Conservation (phyloP, 2,888 invertebrate genomes). For the Tinea pellionella region DNA sequence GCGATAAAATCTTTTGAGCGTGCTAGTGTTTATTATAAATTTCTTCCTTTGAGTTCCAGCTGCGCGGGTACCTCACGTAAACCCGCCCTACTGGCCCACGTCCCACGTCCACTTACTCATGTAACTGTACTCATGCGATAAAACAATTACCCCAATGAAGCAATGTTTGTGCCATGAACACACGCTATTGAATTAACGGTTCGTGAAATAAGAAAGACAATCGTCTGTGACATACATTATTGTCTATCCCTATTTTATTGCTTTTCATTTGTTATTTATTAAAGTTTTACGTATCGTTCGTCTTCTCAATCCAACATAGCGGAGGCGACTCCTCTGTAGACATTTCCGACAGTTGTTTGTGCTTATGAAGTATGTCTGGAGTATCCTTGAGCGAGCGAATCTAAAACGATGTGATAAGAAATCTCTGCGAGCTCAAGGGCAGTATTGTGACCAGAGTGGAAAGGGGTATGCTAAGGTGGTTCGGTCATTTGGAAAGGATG, state of each 20-base stretch:
- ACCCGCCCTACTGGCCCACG: background rate
- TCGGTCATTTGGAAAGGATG: too few species aligned
- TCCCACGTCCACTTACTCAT: conserved; percentile 27
- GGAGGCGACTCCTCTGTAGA: too few species aligned
- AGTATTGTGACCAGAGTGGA: too few species aligned
- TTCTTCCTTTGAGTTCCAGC: conserved; percentile 47
- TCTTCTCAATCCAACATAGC: too few species aligned
- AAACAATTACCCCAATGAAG: conserved; percentile 63
- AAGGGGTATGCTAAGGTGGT: too few species aligned
- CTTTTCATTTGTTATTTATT: background rate
- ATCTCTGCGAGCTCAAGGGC: too few species aligned
- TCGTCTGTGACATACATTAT: background rate
- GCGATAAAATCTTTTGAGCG: conserved; percentile 56
- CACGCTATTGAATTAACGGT: background rate
- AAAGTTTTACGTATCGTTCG: background rate
- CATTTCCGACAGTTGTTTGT: too few species aligned
- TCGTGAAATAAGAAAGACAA: background rate
- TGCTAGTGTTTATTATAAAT: conserved; percentile 50
- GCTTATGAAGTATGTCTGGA: too few species aligned
- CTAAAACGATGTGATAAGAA: too few species aligned
- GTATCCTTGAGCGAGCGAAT: too few species aligned
- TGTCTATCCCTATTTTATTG: background rate
- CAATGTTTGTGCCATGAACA: conserved; percentile 40
- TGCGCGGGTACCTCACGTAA: conserved; percentile 25
- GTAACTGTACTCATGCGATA: conserved; percentile 60